These are phyloP conservation scores for Cyprinodon tularosa DNA, from an alignment of 2,113 vertebrate genomes.

Conservation along the genomic window DNA sequence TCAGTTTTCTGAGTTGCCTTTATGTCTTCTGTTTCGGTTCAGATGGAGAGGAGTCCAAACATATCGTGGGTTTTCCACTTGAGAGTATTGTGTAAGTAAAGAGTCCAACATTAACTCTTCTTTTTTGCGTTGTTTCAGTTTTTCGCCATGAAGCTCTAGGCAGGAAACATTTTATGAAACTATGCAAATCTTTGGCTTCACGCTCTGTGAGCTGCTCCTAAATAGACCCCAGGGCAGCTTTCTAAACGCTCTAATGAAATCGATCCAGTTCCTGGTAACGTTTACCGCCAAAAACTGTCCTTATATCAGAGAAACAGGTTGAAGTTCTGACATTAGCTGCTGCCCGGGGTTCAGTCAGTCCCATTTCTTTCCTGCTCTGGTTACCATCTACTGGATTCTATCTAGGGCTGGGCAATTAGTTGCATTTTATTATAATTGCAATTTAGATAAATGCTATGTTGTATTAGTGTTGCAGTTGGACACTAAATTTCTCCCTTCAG, in stretches of 20 bases:
- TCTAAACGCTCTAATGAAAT: background rate
- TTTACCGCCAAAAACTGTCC: background rate
- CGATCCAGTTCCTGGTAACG: background rate
- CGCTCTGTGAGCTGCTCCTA: slow-evolving; percentile 21
- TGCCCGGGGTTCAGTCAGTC: background rate
- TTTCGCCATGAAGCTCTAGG: background rate
- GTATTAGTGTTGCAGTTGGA: too few species aligned
- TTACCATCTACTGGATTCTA: background rate
- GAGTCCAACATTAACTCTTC: background rate
- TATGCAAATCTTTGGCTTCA: slow-evolving; percentile 41
- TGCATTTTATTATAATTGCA: too few species aligned
- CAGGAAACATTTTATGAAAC: slow-evolving; percentile 25
- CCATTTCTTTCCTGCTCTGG: background rate
- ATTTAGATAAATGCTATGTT: too few species aligned
- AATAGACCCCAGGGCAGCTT: background rate
- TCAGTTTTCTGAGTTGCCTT: background rate
- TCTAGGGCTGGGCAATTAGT: too few species aligned
- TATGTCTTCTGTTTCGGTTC: background rate
- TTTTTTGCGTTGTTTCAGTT: background rate
- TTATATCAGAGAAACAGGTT: background rate
- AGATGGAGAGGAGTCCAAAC: slow-evolving; percentile 98
- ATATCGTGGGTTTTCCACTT: slow-evolving; percentile 98
- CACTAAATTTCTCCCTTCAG: too few species aligned
- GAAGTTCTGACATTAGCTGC: background rate
- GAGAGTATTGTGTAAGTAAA: slow-evolving; percentile 91